Conservation (phyloP, 2,113 vertebrate genomes). For the Anas platyrhynchos region DNA sequence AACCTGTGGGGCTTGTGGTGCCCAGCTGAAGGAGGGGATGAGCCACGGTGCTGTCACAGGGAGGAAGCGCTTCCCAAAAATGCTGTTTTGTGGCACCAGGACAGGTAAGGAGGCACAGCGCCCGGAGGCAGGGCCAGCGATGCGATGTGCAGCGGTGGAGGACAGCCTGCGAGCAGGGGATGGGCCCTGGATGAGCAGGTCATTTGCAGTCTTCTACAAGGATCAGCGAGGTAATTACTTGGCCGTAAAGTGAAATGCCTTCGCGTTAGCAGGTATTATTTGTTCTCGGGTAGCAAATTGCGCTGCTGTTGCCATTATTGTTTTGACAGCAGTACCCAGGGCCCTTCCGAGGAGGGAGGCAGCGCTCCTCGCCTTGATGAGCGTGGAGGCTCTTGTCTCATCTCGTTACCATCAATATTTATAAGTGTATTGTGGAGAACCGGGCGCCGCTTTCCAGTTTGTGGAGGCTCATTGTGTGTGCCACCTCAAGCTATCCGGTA, state of each 20-base stretch:
- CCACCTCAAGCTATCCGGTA: background rate
- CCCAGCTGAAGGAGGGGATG: background rate
- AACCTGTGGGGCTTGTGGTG: background rate
- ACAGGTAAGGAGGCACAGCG: background rate
- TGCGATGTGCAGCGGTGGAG: rapidly evolving
- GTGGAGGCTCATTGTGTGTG: background rate
- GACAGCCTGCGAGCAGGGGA: rapidly evolving
- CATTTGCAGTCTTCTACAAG: background rate
- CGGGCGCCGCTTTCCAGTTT: rapidly evolving
- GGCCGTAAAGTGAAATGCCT: background rate
- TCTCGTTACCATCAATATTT: background rate
- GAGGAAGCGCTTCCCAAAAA: background rate
- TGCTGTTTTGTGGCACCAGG: background rate
- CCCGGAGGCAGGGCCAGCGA: too few species aligned
- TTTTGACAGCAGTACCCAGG: background rate
- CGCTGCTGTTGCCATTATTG: background rate
- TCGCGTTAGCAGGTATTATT: background rate
- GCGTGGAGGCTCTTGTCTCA: background rate
- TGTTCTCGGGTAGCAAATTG: background rate
- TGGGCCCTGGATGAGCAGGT: background rate
- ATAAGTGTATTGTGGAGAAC: background rate
- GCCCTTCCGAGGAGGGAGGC: background rate
- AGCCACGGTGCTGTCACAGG: too few species aligned
- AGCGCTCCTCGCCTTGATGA: background rate
- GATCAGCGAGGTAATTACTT: background rate